Base-by-base conservation (phyloP, 2,113 vertebrate species). In the Sylvia atricapilla region DNA sequence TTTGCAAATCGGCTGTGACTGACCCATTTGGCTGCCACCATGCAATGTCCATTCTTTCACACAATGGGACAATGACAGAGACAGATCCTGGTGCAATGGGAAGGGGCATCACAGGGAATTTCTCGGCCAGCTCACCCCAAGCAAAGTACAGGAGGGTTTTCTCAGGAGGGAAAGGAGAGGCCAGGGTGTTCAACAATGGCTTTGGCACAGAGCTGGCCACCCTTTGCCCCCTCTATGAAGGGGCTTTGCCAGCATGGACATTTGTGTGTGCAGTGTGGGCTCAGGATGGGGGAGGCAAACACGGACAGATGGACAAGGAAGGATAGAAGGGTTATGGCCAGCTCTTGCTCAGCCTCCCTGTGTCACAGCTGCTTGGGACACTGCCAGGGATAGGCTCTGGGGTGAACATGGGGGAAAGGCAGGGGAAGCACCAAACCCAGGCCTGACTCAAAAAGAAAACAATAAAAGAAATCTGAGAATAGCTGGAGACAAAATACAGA, bases 361-460 rank as follows among this genome's bases (percentile, higher is more conserved):
- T 86, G 79, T 88, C 94, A 97, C 90, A 94, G 90, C 88, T 96
- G 90, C 86, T 93, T 96, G 96, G 96, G 79, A 74, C 76, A 47
- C 27, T 89, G 92, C 92, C 94, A 95, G 75, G 4, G 35, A 21
- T 88, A 60, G 72, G 76, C 94, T 94, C 63, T 63, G 90, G 23
- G 6, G 37, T 74, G 67, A 92, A 41, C 28, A 8, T 15, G 8
- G 50, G 50, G 46, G 85, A 68, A 59, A 94, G 81, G 35, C n/a
- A 75, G 72, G 10, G 41, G 23, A 76, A 83, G 55, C 23, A 86
- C 64, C 72, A 77, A 85, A 72, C 17, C 28, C 44, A 64, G 52
- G 14, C 30, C 56, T 86, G 59, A 53, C 18, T 46, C n/a, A 28
- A 33, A 49, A 76, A 81, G 27, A 58, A 76, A 60, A 19, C 16